Evolutionary conservation across 2,113 vertebrate genomes (phyloP).

Genomic region (Marcusenius ussheri): DNA sequence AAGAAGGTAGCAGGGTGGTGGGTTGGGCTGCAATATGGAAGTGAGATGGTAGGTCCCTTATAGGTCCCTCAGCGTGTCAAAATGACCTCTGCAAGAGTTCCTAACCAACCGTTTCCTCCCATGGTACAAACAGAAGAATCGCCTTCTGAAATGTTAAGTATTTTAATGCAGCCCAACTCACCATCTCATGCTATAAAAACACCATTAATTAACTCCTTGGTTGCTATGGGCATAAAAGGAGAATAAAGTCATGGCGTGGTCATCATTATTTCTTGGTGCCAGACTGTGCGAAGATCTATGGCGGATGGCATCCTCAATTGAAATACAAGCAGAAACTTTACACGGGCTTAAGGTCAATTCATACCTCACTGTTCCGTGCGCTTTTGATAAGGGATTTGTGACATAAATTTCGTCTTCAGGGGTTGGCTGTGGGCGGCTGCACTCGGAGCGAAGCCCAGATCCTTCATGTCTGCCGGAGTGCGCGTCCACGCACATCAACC

Average conservation of each 20-base stretch:
- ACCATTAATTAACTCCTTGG: not conserved
- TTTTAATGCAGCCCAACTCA: not conserved
- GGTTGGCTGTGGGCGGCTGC: no score
- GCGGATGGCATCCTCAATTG: no score
- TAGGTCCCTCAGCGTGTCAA: not conserved
- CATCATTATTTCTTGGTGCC: not conserved
- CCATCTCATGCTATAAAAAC: not conserved
- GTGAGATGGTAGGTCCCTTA: not conserved
- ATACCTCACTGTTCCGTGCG: no score
- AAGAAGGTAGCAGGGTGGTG: not conserved
- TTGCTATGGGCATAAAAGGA: not conserved
- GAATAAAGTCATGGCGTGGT: not conserved
- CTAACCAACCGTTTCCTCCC: not conserved
- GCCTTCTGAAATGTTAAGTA: not conserved
- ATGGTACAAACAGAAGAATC: not conserved
- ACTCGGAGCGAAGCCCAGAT: no score
- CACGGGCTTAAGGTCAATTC: no score
- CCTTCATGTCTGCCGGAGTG: no score
- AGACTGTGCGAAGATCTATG: not conserved
- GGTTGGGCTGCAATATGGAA: not conserved
- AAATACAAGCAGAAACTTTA: no score
- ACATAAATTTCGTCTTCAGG: no score
- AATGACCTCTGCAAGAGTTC: not conserved
- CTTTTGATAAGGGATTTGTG: no score
- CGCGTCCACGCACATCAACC: no score